Evolutionary conservation across 1,140 invertebrate species (phyloP).

Genomic region (Cotesia typhae): DNA sequence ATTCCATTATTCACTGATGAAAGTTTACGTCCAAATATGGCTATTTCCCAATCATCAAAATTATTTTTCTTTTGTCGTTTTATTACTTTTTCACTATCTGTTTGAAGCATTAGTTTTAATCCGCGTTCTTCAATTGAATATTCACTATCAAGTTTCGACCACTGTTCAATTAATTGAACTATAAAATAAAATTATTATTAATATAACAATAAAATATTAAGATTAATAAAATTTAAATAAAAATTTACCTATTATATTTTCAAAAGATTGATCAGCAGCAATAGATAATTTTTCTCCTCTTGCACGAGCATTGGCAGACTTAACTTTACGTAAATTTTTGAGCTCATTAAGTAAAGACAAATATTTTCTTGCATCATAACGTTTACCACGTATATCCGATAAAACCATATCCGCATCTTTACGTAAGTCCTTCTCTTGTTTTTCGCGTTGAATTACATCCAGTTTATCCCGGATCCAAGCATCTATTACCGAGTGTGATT

Average conservation of each 20-base stretch:
- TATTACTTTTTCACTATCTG: slow-evolving; percentile 56
- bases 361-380: slow-evolving; percentile 73
- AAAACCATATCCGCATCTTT: slow-evolving; percentile 75
- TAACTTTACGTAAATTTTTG: slow-evolving; percentile 70
- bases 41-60: slow-evolving; percentile 55
- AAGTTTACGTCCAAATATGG: slow-evolving; percentile 55
- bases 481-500: slow-evolving; percentile 67
- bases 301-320: slow-evolving; percentile 69
- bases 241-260: slow-evolving; percentile 56
- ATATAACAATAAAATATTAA: slow-evolving; percentile 15
- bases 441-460: slow-evolving; percentile 70
- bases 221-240: slow-evolving; percentile 12
- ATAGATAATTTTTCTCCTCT: slow-evolving; percentile 68
- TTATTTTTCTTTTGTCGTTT: slow-evolving; percentile 53
- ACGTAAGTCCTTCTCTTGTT: slow-evolving; percentile 73
- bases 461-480: slow-evolving; percentile 70
- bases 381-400: slow-evolving; percentile 74
- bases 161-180: slow-evolving; percentile 57
- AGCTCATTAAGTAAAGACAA: slow-evolving; percentile 71
- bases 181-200: slow-evolving; percentile 32
- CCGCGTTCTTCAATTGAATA: slow-evolving; percentile 61
- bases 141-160: slow-evolving; percentile 55
- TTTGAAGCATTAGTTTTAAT: slow-evolving; percentile 60
- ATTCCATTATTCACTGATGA: slow-evolving; percentile 44
- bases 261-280: slow-evolving; percentile 59